Evolutionary conservation across 2,888 invertebrate species (phyloP).

Genomic region (Metalampra italica): DNA sequence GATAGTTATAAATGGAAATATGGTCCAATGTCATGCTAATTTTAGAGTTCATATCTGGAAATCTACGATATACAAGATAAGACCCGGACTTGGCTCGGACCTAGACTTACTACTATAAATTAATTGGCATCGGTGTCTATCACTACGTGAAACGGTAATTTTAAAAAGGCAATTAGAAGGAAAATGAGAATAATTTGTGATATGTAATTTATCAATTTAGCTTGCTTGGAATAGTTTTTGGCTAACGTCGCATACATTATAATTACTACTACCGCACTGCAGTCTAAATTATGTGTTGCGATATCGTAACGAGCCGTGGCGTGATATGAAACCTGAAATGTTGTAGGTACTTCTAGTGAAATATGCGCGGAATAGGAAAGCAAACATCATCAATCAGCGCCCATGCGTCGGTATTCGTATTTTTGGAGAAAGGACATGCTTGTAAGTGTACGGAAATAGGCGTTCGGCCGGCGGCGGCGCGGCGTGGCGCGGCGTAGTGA

Average conservation of each 20-base stretch:
- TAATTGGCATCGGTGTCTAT: constrained; percentile 8
- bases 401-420: constrained; percentile 26
- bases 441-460: constrained; percentile 51
- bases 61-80: constrained; percentile 19
- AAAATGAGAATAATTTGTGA: neutral
- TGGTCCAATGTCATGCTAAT: constrained; percentile 18
- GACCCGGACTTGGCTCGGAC: constrained; percentile 18
- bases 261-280: constrained; percentile 1
- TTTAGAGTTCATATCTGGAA: constrained; percentile 21
- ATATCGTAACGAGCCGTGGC: constrained; percentile 4
- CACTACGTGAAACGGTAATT: too few species aligned
- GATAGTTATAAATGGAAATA: neutral
- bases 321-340: constrained; percentile 11
- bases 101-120: constrained; percentile 14
- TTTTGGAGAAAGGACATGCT: constrained; percentile 58
- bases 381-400: constrained; percentile 20
- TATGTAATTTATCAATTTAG: neutral
- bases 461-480: too few species aligned
- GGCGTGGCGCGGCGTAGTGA: too few species aligned
- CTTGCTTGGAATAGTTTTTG: neutral
- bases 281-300: constrained; percentile 8
- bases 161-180: neutral
- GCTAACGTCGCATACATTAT: neutral
- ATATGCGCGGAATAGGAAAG: constrained; percentile 11
- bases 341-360: constrained; percentile 4